Conservation (phyloP, 2,797 vertebrate genomes). For the Chelon labrosus region DNA sequence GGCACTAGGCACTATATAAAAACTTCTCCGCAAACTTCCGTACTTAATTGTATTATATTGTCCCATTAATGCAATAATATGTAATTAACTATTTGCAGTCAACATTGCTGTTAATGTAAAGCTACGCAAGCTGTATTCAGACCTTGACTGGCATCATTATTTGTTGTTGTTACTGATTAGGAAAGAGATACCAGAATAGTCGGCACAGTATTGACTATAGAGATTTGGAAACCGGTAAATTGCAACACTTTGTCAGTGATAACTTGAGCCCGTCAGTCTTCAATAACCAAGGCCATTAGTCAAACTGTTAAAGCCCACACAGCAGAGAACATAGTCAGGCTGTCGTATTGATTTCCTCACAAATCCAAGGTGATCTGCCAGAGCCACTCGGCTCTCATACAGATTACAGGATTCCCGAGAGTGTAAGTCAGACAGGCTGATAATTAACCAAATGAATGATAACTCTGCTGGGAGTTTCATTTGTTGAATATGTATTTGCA, state of each 20-base stretch:
- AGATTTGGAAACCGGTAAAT: constrained; percentile 57
- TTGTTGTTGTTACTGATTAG: constrained; percentile 51
- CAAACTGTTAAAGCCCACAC: constrained; percentile 59
- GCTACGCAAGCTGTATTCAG: constrained; percentile 20
- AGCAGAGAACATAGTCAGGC: constrained; percentile 56
- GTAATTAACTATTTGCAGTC: constrained; percentile 38
- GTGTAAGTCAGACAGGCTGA: constrained; percentile 47
- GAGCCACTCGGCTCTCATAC: constrained; percentile 63
- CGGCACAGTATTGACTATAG: constrained; percentile 43
- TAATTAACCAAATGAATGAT: constrained; percentile 69
- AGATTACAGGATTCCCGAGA: constrained; percentile 73
- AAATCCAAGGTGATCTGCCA: constrained; percentile 78
- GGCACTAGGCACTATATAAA: constrained; percentile 18
- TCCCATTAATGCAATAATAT: constrained; percentile 27
- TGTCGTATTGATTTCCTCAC: constrained; percentile 78
- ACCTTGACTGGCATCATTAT: constrained; percentile 37
- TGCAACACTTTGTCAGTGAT: constrained; percentile 52
- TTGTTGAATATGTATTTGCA: constrained; percentile 51
- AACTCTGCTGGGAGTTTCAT: constrained; percentile 50
- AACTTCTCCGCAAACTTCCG: constrained; percentile 13
- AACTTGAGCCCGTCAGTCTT: constrained; percentile 64
- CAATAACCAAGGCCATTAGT: constrained; percentile 69
- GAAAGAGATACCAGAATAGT: constrained; percentile 34
- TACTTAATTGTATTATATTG: constrained; percentile 14
- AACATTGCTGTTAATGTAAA: constrained; percentile 12